phyloP scores from a whole-genome alignment of 2,888 invertebrate species.

The Lucinisca nassula region DNA sequence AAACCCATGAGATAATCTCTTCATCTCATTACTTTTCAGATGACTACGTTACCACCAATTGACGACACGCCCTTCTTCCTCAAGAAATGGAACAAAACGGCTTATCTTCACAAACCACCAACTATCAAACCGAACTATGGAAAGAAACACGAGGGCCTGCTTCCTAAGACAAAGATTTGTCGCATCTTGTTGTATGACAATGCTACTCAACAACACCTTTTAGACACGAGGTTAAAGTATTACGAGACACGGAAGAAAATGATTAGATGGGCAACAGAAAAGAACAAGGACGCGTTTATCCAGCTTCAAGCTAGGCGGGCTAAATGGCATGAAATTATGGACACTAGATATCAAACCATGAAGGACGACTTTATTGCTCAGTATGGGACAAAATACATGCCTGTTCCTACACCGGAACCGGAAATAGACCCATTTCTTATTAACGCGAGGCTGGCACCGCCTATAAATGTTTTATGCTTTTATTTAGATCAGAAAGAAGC shows the following conservation, averaged over 20 bases:
- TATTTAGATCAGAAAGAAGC: slow-evolving; percentile 41
- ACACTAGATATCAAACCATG: slow-evolving; percentile 48
- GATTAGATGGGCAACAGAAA: slow-evolving; percentile 62
- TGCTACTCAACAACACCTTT: slow-evolving; percentile 81
- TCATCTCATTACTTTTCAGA: no score
- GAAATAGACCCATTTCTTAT: slow-evolving; percentile 59
- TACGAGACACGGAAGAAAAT: slow-evolving; percentile 70
- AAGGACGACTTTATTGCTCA: slow-evolving; percentile 56
- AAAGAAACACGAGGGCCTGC: slow-evolving; percentile 49
- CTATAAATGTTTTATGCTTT: slow-evolving; percentile 61
- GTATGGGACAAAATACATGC: slow-evolving; percentile 55
- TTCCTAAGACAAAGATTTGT: slow-evolving; percentile 80
- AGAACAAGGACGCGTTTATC: slow-evolving; percentile 67
- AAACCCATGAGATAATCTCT: no score
- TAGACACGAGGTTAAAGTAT: slow-evolving; percentile 76
- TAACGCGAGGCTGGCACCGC: slow-evolving; percentile 59
- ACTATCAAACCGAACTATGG: slow-evolving; percentile 83
- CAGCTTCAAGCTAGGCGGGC: slow-evolving; percentile 57
- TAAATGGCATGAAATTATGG: slow-evolving; percentile 59
- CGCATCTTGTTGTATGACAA: slow-evolving; percentile 84
- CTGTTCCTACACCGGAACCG: slow-evolving; percentile 48
- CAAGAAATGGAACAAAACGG: slow-evolving; percentile 51
- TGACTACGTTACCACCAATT: background rate
- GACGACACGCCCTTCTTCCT: slow-evolving; percentile 8
- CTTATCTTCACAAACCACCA: slow-evolving; percentile 81